These are phyloP conservation scores for Entelurus aequoreus DNA, from an alignment of 2,113 vertebrate species.

Conservation along the genomic window DNA sequence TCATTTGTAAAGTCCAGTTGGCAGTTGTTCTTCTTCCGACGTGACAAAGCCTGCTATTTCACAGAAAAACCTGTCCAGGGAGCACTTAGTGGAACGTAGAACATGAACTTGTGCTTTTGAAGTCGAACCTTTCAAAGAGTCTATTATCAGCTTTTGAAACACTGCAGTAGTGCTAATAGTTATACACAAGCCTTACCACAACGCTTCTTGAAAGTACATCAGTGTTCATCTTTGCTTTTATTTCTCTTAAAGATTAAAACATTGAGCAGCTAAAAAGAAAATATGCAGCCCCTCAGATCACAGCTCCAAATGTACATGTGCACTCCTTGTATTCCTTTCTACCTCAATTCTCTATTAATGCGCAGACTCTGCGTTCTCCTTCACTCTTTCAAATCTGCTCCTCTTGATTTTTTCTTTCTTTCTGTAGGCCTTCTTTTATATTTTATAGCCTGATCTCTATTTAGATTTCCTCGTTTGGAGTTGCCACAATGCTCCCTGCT, in stretches of 20 bases:
- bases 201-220: not conserved
- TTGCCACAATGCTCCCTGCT: slow-evolving; percentile 66
- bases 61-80: slow-evolving; percentile 34
- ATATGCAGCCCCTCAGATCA: slow-evolving; percentile 10
- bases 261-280: slow-evolving; percentile 1
- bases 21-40: slow-evolving; percentile 32
- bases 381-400: slow-evolving; percentile 29
- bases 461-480: slow-evolving; percentile 73
- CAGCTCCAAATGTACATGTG: slow-evolving; percentile 10
- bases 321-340: slow-evolving; percentile 7
- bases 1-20: not conserved
- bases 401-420: slow-evolving; percentile 40
- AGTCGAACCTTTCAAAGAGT: slow-evolving; percentile 35
- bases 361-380: slow-evolving; percentile 16
- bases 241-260: not conserved
- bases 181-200: not conserved
- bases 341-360: slow-evolving; percentile 33
- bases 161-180: slow-evolving; percentile 4
- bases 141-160: slow-evolving; percentile 47
- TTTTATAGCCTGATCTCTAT: slow-evolving; percentile 69
- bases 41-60: slow-evolving; percentile 25
- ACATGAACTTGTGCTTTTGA: slow-evolving; percentile 50
- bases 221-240: not conserved
- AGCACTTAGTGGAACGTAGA: slow-evolving; percentile 23
- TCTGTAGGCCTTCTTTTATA: slow-evolving; percentile 53